phyloP scores from a whole-genome alignment of 2,113 vertebrate species.

The Prietella phreatophila region DNA sequence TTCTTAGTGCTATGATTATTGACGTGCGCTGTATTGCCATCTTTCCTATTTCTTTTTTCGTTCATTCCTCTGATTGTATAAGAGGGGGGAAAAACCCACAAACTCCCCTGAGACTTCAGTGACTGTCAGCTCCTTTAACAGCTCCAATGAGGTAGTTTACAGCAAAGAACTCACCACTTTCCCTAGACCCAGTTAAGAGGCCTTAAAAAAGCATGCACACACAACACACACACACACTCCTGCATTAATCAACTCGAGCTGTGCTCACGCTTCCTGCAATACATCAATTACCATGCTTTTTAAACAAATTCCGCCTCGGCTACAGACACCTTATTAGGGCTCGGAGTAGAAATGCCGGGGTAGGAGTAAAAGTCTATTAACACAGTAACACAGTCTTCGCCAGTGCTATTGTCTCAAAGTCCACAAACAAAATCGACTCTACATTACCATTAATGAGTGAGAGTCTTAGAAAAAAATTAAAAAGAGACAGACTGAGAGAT shows the following conservation, averaged over 20 bases:
- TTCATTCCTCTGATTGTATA: conserved; percentile 70
- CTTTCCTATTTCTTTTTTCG: conserved; percentile 53
- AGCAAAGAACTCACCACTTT: conserved; percentile 75
- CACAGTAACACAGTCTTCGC: conserved; percentile 75
- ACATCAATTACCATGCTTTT: conserved; percentile 87
- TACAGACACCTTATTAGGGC: conserved; percentile 86
- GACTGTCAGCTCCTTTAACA: conserved; percentile 81
- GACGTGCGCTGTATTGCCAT: conserved; percentile 78
- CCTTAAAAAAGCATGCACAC: conserved; percentile 64
- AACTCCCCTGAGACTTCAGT: conserved; percentile 44
- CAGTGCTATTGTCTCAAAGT: conserved; percentile 79
- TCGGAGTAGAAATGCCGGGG: conserved; percentile 70
- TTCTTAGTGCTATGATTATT: conserved; percentile 82
- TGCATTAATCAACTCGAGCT: conserved; percentile 86
- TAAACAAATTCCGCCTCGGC: conserved; percentile 84
- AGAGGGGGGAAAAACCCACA: neutral
- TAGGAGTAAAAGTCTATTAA: conserved; percentile 80
- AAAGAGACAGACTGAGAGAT: neutral
- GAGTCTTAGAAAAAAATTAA: neutral
- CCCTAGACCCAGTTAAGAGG: conserved; percentile 82
- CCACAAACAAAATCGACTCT: conserved; percentile 83
- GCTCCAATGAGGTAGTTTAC: conserved; percentile 78
- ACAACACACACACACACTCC: conserved; percentile 62
- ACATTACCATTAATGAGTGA: conserved; percentile 86
- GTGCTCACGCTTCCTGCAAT: conserved; percentile 77